Percentiles rank a stretch among this genome's conserved stretches.
Evolutionary conservation across 2,888 invertebrate species (phyloP).

Genomic region (Empis stercorea): DNA sequence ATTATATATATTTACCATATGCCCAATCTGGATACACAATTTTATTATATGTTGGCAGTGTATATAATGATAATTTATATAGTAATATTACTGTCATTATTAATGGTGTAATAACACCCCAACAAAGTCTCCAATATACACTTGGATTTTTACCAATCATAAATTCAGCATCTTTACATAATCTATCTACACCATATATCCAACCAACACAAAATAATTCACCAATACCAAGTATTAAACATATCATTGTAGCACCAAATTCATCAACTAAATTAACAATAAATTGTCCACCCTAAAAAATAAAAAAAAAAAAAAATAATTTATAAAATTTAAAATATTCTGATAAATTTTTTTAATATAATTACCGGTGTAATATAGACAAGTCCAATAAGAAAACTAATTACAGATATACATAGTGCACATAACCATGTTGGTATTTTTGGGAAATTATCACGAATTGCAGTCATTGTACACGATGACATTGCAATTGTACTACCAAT

Average conservation of each 20-base stretch:
- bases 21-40: slow-evolving; percentile 47
- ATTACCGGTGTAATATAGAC: slow-evolving; percentile 53
- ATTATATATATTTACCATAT: slow-evolving; percentile 39
- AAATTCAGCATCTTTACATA: slow-evolving; percentile 63
- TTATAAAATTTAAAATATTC: neutral
- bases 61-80: slow-evolving; percentile 51
- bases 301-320: slow-evolving; percentile 4
- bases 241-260: slow-evolving; percentile 63
- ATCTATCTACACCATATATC: slow-evolving; percentile 57
- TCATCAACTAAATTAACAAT: slow-evolving; percentile 58
- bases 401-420: slow-evolving; percentile 35
- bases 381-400: slow-evolving; percentile 45
- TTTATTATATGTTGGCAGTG: slow-evolving; percentile 47
- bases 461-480: slow-evolving; percentile 38
- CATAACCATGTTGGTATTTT: slow-evolving; percentile 40
- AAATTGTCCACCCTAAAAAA: slow-evolving; percentile 55
- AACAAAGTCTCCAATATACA: slow-evolving; percentile 67
- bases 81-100: slow-evolving; percentile 57
- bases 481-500: slow-evolving; percentile 41
- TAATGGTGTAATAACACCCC: slow-evolving; percentile 60
- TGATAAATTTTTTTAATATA: slow-evolving; percentile 2
- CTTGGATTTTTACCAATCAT: slow-evolving; percentile 59
- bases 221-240: slow-evolving; percentile 48
- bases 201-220: slow-evolving; percentile 59
- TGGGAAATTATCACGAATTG: slow-evolving; percentile 38